Percentiles rank a stretch among this genome's conserved stretches.
Conservation (phyloP, 2,888 invertebrate genomes). For the Nomada fabriciana region DNA sequence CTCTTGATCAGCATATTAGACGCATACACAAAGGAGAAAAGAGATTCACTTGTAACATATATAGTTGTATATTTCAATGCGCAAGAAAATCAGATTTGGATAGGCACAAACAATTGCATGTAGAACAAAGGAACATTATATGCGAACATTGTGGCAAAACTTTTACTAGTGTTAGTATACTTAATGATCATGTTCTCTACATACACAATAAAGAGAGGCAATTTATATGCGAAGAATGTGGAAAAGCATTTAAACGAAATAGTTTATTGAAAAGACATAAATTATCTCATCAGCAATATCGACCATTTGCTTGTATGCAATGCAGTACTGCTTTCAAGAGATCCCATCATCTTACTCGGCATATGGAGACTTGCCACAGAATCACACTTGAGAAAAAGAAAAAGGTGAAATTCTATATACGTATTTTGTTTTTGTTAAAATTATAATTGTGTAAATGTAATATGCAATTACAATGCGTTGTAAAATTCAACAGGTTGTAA, state of each 20-base stretch:
- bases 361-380: conserved; percentile 80
- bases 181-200: conserved; percentile 82
- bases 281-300: conserved; percentile 79
- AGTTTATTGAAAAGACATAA: conserved; percentile 81
- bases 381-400: conserved; percentile 75
- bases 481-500: conserved; percentile 70
- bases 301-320: conserved; percentile 79
- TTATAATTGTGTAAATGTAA: not conserved
- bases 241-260: conserved; percentile 82
- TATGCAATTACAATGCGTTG: not conserved
- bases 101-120: conserved; percentile 80
- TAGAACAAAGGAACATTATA: conserved; percentile 77
- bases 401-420: conserved; percentile 67
- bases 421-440: not conserved
- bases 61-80: conserved; percentile 78
- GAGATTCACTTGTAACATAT: conserved; percentile 77
- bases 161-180: conserved; percentile 79
- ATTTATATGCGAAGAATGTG: conserved; percentile 80
- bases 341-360: conserved; percentile 80
- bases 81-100: conserved; percentile 79
- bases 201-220: conserved; percentile 79
- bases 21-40: conserved; percentile 78
- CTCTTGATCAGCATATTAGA: conserved; percentile 78
- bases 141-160: conserved; percentile 83
- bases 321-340: conserved; percentile 81